A percentile compares a stretch with the other conserved stretches of the same genome.
These are phyloP conservation scores for Hippocampus guttulatus DNA, from an alignment of 2,113 vertebrate genomes.

Conservation along the genomic window DNA sequence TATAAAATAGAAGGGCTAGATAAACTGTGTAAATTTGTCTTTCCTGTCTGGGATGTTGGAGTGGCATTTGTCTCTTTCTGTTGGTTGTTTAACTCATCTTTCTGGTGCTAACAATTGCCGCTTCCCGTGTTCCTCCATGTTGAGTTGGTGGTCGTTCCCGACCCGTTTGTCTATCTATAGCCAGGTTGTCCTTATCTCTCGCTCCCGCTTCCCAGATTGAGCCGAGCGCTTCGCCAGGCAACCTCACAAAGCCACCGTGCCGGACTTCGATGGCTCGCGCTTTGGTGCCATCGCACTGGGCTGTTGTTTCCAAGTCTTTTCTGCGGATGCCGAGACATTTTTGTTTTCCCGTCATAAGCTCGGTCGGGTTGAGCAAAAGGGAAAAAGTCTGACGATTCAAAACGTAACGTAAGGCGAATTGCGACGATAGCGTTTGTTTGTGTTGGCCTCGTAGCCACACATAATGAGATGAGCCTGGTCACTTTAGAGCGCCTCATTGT, in stretches of 20 bases:
- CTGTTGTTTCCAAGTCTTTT: neutral
- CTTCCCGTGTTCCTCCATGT: neutral
- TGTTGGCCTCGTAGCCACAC: too few species aligned
- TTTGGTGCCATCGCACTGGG: neutral
- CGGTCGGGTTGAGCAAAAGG: neutral
- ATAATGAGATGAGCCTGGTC: too few species aligned
- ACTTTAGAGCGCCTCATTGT: too few species aligned
- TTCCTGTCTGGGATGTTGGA: neutral
- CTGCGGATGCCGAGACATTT: neutral
- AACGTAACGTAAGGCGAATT: neutral
- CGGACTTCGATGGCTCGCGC: neutral
- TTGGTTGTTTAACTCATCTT: neutral
- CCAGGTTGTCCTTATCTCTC: constrained; percentile 2
- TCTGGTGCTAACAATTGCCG: neutral
- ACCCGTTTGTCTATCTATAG: neutral
- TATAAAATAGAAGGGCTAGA: neutral
- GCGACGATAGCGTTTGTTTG: neutral
- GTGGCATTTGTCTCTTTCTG: neutral
- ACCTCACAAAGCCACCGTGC: neutral
- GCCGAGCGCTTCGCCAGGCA: constrained; percentile 1
- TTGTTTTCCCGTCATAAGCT: neutral
- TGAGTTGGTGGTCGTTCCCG: neutral
- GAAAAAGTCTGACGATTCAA: neutral
- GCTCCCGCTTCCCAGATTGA: neutral
- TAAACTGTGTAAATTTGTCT: neutral